phyloP scores from a whole-genome alignment of 2,113 vertebrate genomes.

The Etheostoma cragini region DNA sequence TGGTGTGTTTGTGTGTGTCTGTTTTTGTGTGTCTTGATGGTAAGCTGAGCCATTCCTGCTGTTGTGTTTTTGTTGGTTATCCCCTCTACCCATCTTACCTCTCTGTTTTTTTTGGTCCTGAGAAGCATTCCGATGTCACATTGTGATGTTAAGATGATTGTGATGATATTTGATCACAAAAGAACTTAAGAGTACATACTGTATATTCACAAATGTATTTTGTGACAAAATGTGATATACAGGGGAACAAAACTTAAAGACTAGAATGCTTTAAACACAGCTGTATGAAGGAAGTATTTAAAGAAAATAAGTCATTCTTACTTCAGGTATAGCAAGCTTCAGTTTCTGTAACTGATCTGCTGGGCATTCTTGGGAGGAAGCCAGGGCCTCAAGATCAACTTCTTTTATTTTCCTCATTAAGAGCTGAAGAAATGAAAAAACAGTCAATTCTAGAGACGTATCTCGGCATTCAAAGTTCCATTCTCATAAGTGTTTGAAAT shows the following conservation, averaged over 20 bases:
- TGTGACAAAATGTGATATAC: neutral
- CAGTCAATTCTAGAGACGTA: neutral
- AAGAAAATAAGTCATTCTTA: slow-evolving; percentile 26
- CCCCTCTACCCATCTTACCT: too few relatives aligned
- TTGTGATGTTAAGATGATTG: too few relatives aligned
- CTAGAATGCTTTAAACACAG: neutral
- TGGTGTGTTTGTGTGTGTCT: too few relatives aligned
- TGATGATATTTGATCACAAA: too few relatives aligned
- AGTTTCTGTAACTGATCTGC: slow-evolving; percentile 75
- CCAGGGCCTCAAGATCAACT: slow-evolving; percentile 75
- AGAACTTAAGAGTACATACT: neutral
- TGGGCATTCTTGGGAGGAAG: slow-evolving; percentile 71
- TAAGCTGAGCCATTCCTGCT: too few relatives aligned
- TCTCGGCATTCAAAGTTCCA: neutral
- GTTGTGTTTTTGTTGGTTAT: too few relatives aligned
- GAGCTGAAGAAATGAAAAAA: slow-evolving; percentile 70
- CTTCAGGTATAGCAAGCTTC: slow-evolving; percentile 80
- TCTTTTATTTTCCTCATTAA: slow-evolving; percentile 80
- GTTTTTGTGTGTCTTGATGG: too few relatives aligned
- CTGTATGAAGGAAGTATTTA: neutral
- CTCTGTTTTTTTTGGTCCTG: too few relatives aligned
- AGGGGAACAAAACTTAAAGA: neutral
- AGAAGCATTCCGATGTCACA: too few relatives aligned
- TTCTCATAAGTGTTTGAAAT: neutral
- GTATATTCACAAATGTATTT: neutral